Evolutionary conservation across 2,113 vertebrate genomes (phyloP).

Genomic region (Bostrychus sinensis): DNA sequence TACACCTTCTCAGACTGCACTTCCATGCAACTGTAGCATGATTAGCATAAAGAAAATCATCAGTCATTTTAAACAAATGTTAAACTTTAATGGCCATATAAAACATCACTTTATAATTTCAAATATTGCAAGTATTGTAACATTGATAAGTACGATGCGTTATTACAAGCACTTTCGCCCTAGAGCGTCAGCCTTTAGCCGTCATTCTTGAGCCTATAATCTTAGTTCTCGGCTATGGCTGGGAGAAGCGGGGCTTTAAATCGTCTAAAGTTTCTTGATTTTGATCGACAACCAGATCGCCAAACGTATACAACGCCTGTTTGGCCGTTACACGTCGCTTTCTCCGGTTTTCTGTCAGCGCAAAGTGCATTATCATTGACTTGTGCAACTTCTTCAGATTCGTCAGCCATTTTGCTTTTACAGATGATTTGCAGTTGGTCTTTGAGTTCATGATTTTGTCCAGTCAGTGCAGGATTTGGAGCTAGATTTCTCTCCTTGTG

Average conservation of each 20-base stretch:
- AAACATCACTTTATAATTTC: too few relatives aligned
- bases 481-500: not conserved
- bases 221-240: conserved; percentile 53
- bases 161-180: not conserved
- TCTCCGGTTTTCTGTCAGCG: not conserved
- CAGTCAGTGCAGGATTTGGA: not conserved
- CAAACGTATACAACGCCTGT: not conserved
- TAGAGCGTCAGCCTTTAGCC: too few relatives aligned
- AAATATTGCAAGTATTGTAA: too few relatives aligned
- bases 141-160: not conserved
- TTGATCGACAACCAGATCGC: conserved; percentile 24
- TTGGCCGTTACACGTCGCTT: not conserved
- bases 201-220: not conserved
- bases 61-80: too few relatives aligned
- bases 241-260: conserved; percentile 44
- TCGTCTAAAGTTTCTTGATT: conserved; percentile 12
- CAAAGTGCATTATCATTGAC: fast-evolving
- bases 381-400: not conserved
- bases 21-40: too few relatives aligned
- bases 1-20: too few relatives aligned
- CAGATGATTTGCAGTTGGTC: not conserved
- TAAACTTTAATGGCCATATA: too few relatives aligned
- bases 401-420: not conserved
- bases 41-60: too few relatives aligned
- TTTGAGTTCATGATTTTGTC: not conserved